These are phyloP conservation scores for Tipula unca DNA, from an alignment of 2,888 invertebrate genomes.

Conservation along the genomic window DNA sequence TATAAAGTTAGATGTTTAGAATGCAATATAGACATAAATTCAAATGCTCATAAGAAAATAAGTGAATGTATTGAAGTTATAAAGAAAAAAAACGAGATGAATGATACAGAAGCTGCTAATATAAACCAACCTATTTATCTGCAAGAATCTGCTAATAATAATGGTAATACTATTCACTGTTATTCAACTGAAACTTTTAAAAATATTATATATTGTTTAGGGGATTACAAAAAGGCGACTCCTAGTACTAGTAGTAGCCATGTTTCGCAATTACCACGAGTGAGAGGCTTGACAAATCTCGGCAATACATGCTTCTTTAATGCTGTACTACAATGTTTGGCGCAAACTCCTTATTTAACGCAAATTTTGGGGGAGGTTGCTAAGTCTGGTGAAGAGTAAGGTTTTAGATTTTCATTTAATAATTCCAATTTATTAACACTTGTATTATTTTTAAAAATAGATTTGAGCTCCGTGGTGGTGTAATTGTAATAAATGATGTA, in stretches of 20 bases:
- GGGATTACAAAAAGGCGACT: background rate
- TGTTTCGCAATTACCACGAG: slow-evolving; percentile 43
- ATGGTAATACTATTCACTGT: background rate
- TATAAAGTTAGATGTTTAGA: slow-evolving; percentile 73
- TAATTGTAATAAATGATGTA: slow-evolving; percentile 45
- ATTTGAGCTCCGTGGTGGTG: slow-evolving; percentile 65
- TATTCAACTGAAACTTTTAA: background rate
- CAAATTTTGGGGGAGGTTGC: slow-evolving; percentile 62
- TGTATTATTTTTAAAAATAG: slow-evolving; percentile 27
- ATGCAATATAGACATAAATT: slow-evolving; percentile 61
- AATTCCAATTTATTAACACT: background rate
- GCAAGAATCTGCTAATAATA: background rate
- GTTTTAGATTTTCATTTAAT: background rate
- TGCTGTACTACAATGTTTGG: slow-evolving; percentile 88
- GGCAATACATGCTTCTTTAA: slow-evolving; percentile 98
- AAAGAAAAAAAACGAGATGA: slow-evolving; percentile 46
- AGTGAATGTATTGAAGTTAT: slow-evolving; percentile 66
- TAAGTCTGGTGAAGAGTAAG: slow-evolving; percentile 53
- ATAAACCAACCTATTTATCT: slow-evolving; percentile 29
- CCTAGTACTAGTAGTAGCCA: background rate
- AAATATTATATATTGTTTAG: background rate
- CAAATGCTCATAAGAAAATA: slow-evolving; percentile 54
- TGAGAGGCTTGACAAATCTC: slow-evolving; percentile 77
- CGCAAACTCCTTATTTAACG: slow-evolving; percentile 72
- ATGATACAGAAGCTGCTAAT: slow-evolving; percentile 33